Evolutionary conservation across 2,888 invertebrate genomes (phyloP), one percentile per base, ranked within the genome.

Genomic region (Agriopis marginaria): DNA sequence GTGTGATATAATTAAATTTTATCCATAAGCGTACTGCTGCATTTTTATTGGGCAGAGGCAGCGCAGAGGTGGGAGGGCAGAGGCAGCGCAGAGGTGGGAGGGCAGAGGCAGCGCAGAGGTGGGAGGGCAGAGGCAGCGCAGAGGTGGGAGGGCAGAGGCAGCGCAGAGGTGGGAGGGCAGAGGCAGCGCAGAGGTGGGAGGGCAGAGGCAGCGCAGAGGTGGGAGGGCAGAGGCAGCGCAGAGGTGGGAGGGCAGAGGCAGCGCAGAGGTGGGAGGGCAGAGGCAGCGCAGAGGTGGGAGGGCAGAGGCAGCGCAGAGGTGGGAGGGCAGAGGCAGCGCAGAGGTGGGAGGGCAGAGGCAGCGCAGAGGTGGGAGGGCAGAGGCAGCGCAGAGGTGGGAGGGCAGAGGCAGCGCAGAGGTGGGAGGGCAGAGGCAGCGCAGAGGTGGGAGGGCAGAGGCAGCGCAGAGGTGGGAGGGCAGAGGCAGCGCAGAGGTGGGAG

Each of bases 1-100:
- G 75, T 75, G 85, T 85, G 77, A 77, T 80, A 80, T 82, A 85
- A 82, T 83, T 82, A 82, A 85, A 75, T 77, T 75, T 71, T 67
- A 70, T 78, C 14, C 39, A 78, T 80, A 78, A 79, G 80, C 82
- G 74, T 79, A 78, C 40, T 8, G 5, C 5, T 47, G 45, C 0
- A 17, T 59, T 45, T 58, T 12, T 32, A 47, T 59, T 11, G 11
- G 32, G 32, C 7, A 12, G 12, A n/a, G n/a, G n/a, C 3, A 7
- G 47, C 0, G 4, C 8, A 1, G 32, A 54, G 39, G 17, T 47
- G 50, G 50, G 8, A 12, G 12, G 47, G n/a, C 47, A 6, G 47
- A 49, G 14, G 47, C n/a, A 47, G 47, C 5, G n/a, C 3, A n/a
- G 47, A 49, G 47, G 47, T 7, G n/a, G 47, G 7, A n/a, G 47